phyloP scores from a whole-genome alignment of 2,797 vertebrate genomes.

The Anguilla obscura region DNA sequence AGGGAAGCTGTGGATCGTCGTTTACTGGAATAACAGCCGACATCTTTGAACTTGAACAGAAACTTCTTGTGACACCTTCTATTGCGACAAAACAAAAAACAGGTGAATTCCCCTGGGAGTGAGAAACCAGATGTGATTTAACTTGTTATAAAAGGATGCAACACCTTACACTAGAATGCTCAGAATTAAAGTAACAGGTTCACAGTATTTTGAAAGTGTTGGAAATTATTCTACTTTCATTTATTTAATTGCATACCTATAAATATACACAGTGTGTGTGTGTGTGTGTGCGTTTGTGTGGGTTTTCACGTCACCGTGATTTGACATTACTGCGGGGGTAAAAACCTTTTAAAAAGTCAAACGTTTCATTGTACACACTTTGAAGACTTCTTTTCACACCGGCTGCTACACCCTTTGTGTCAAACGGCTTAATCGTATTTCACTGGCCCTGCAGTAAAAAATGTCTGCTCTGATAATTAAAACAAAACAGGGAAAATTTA shows the following conservation, averaged over 20 bases:
- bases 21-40: no score
- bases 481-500: background rate
- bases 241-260: background rate
- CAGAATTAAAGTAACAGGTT: background rate
- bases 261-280: background rate
- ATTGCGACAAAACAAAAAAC: background rate
- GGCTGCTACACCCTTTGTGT: background rate
- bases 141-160: background rate
- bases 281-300: background rate
- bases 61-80: background rate
- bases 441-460: background rate
- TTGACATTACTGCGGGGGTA: slow-evolving; percentile 53
- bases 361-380: slow-evolving; percentile 45
- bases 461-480: background rate
- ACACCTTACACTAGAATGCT: background rate
- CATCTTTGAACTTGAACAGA: no score
- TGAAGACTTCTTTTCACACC: background rate
- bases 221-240: background rate
- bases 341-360: slow-evolving; percentile 60
- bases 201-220: background rate
- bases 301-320: slow-evolving; percentile 45
- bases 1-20: no score
- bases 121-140: background rate
- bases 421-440: background rate
- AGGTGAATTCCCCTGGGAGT: background rate